These are phyloP conservation scores for Geococcyx californianus DNA, from an alignment of 2,113 vertebrate species.

Conservation along the genomic window DNA sequence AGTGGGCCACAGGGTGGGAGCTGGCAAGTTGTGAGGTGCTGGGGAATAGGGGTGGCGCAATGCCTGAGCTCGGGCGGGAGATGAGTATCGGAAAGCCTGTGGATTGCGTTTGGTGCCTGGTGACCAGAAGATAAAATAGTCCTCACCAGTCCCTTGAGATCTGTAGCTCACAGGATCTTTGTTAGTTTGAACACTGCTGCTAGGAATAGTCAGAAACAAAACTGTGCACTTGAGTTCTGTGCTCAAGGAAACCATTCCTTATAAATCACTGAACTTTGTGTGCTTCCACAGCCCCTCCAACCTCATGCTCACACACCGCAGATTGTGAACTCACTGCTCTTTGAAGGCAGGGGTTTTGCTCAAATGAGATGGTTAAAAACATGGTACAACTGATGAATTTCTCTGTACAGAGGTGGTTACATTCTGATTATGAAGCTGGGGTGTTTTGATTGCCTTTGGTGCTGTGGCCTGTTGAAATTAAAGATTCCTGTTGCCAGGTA, in stretches of 20 bases:
- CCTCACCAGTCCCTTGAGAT: background rate
- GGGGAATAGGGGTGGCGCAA: background rate
- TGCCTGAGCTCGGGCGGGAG: background rate
- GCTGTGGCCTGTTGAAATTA: background rate
- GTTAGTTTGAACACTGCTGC: background rate
- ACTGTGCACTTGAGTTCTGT: fast-evolving
- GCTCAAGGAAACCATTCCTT: background rate
- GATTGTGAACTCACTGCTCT: background rate
- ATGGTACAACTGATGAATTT: fast-evolving
- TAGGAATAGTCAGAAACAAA: background rate
- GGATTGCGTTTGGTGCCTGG: background rate
- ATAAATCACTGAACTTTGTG: background rate
- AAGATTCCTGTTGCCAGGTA: background rate
- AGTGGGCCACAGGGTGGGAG: background rate
- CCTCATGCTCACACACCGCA: fast-evolving
- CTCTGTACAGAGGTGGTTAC: fast-evolving
- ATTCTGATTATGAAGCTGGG: background rate
- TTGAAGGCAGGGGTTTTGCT: background rate
- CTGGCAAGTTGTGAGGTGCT: background rate
- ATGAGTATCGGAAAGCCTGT: background rate
- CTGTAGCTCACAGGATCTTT: fast-evolving
- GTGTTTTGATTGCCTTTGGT: background rate
- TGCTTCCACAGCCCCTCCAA: background rate
- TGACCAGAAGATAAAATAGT: background rate
- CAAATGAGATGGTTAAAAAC: background rate